These are phyloP conservation scores for Exephanes ischioxanthus DNA, from an alignment of 2,888 invertebrate genomes.

Conservation along the genomic window DNA sequence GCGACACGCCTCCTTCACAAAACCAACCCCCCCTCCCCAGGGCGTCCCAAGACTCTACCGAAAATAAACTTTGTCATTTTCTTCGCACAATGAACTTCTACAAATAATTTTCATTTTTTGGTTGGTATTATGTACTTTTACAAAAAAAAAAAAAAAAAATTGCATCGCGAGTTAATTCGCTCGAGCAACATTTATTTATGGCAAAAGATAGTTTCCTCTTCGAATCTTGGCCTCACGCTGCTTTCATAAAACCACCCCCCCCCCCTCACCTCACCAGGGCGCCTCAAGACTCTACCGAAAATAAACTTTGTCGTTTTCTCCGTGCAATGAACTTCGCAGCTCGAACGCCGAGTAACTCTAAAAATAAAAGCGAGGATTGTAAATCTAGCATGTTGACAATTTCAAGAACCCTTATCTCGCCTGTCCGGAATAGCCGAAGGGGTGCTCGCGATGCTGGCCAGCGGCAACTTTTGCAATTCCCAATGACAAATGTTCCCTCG, in stretches of 20 bases:
- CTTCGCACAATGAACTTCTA: too few relatives aligned
- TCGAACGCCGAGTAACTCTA: slow-evolving; percentile 23
- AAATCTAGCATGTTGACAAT: slow-evolving; percentile 67
- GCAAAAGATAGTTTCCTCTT: background rate
- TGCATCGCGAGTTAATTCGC: too few relatives aligned
- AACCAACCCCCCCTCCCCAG: background rate
- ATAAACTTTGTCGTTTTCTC: slow-evolving; percentile 47
- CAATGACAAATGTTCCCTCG: slow-evolving; percentile 66
- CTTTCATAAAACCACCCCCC: background rate
- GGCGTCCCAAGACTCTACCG: slow-evolving; percentile 18
- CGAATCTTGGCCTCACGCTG: background rate
- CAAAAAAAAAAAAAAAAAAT: too few relatives aligned
- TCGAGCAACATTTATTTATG: too few relatives aligned
- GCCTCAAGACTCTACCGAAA: slow-evolving; percentile 44
- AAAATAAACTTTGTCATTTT: background rate
- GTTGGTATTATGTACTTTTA: too few relatives aligned
- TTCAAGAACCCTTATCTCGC: slow-evolving; percentile 65
- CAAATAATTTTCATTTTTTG: too few relatives aligned
- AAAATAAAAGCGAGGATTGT: slow-evolving; percentile 63
- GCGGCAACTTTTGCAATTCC: slow-evolving; percentile 61
- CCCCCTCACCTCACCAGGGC: background rate
- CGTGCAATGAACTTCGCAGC: slow-evolving; percentile 59
- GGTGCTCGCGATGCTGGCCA: background rate
- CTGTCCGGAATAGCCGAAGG: background rate
- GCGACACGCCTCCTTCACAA: background rate